Evolutionary conservation across 1,140 invertebrate species (phyloP).

Genomic region (Drosophila suzukii): DNA sequence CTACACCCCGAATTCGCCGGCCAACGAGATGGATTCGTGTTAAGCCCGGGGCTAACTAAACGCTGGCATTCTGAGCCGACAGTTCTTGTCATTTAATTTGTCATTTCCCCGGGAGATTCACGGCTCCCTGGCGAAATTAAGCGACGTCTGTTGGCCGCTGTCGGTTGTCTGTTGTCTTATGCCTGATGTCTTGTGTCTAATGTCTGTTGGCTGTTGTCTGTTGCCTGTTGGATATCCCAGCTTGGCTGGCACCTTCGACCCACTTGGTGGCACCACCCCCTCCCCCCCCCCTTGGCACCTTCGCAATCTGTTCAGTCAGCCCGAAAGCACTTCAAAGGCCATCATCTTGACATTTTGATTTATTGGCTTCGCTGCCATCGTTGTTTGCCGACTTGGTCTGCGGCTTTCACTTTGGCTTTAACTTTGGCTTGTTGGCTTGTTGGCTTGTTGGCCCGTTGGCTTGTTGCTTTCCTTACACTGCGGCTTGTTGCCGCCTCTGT

Average conservation of each 20-base stretch:
- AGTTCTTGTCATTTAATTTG: slow-evolving; percentile 59
- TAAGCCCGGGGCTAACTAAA: slow-evolving; percentile 41
- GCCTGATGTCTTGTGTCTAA: not conserved
- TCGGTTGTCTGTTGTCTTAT: not conserved
- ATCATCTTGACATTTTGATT: slow-evolving; percentile 76
- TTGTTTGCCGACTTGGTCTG: slow-evolving; percentile 38
- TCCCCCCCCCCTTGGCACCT: not conserved
- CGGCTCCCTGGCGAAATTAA: slow-evolving; percentile 36
- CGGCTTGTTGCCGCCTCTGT: slow-evolving; percentile 18
- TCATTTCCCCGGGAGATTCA: slow-evolving; percentile 35
- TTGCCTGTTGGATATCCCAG: not conserved
- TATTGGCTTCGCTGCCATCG: slow-evolving; percentile 53
- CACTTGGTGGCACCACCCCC: not conserved
- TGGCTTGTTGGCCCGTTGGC: slow-evolving; percentile 23
- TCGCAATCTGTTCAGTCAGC: slow-evolving; percentile 32
- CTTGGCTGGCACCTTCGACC: slow-evolving; percentile 3
- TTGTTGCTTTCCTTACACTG: slow-evolving; percentile 53
- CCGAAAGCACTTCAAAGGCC: slow-evolving; percentile 58
- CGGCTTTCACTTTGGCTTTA: slow-evolving; percentile 18
- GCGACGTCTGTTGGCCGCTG: slow-evolving; percentile 39
- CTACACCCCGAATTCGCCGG: slow-evolving; percentile 12
- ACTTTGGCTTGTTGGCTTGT: slow-evolving; percentile 17
- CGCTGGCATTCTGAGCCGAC: slow-evolving; percentile 39
- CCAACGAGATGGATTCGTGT: not conserved
- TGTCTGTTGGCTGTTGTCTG: not conserved